Evolutionary conservation across 2,888 invertebrate species (phyloP), one percentile per base, ranked within the genome.

Genomic region (Diaprepes abbreviatus): DNA sequence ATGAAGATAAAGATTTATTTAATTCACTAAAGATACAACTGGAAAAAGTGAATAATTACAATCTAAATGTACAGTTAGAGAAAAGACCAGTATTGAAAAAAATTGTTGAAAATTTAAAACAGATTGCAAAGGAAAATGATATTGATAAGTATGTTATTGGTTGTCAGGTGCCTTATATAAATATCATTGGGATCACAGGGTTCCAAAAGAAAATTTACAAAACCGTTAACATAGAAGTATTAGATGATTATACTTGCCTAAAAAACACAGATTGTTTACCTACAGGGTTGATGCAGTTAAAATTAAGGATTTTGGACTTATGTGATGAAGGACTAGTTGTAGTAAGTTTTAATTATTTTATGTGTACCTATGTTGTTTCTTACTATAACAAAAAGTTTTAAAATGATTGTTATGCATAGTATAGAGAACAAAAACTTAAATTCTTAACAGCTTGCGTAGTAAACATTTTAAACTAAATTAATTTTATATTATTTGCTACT

Each of bases 221-320:
- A 65, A 75, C 74, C 21, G 78, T 85, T 52, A 79, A 84, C 74
- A 77, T 86, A 45, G 86, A 87, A 77, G 74, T 86, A n/a, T 75
- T 86, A 50, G 85, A 86, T 76, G 79, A 83, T 10, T 78, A 77
- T 38, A 83, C 82, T 6, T 81, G 81, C 63, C 76, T 86, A 19
- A 83, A 79, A 76, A 82, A 83, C 76, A 79, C 78, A 5, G 74
- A 78, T 12, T 54, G 70, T 64, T 63, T 73, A 19, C 84, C 84
- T 10, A 78, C 79, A 64, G 86, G 87, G 1, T 71, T 83, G 1
- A 84, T 86, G 84, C 79, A 82, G 10, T 75, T 86, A 35, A 86
- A 87, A 76, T 72, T 85, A 38, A 79, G 86, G 45, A 77, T 87
- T 38, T 75, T 86, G 55, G 77, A 83, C 52, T 74, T 77, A 52